Conservation (phyloP, 2,113 vertebrate genomes). For the Daboia siamensis region DNA sequence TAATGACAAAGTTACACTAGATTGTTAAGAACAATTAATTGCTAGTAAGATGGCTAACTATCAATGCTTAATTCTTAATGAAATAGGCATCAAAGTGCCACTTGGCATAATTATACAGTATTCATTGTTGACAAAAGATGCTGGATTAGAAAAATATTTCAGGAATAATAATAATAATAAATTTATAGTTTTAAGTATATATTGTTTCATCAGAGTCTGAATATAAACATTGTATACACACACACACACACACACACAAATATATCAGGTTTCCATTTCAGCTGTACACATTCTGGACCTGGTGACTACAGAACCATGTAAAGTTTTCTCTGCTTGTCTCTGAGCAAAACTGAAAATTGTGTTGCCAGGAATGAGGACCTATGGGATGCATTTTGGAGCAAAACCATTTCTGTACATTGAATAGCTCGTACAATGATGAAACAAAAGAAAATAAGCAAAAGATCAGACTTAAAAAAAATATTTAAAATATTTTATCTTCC, state of each 20-base stretch:
- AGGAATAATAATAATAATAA: background rate
- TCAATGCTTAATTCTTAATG: background rate
- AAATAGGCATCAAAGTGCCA: background rate
- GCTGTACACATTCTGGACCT: background rate
- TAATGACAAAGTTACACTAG: background rate
- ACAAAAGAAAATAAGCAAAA: background rate
- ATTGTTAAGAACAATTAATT: background rate
- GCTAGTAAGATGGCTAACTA: background rate
- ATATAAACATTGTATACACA: background rate
- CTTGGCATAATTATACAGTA: background rate
- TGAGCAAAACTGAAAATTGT: background rate
- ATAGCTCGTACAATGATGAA: background rate
- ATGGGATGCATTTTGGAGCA: background rate
- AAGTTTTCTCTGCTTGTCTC: background rate
- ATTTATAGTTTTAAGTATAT: background rate
- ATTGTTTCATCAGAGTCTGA: background rate
- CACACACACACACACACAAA: background rate
- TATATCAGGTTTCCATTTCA: background rate
- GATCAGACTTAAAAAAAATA: background rate
- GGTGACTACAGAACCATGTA: background rate
- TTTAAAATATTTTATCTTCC: background rate
- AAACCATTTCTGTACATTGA: background rate
- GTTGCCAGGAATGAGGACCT: background rate
- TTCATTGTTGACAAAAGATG: background rate
- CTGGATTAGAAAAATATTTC: background rate